These are phyloP conservation scores for Ariolimax columbianus DNA, from an alignment of 2,888 invertebrate species.

Conservation along the genomic window DNA sequence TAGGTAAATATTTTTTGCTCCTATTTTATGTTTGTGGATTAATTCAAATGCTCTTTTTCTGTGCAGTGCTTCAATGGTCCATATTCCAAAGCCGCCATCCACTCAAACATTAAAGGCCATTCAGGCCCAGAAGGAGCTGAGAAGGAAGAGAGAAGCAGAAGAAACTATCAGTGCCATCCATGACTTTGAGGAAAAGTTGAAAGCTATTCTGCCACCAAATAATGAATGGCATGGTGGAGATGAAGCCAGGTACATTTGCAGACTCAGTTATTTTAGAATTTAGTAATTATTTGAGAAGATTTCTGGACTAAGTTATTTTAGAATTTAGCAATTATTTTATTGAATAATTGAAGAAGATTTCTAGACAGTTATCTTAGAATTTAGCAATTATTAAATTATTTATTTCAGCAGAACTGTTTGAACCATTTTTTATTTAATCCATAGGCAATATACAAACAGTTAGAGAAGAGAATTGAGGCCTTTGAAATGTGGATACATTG, in stretches of 20 bases:
- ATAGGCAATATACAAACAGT: no score
- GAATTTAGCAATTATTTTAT: no score
- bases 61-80: conserved; percentile 76
- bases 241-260: not conserved
- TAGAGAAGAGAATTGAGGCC: no score
- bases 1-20: not conserved
- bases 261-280: not conserved
- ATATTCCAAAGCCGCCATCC: conserved; percentile 77
- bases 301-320: no score
- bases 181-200: conserved; percentile 76
- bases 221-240: conserved; percentile 41
- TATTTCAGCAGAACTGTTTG: no score
- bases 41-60: conserved; percentile 28
- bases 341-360: no score
- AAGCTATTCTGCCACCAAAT: conserved; percentile 71
- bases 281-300: no score
- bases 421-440: no score
- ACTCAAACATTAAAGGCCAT: conserved; percentile 72
- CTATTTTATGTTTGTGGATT: not conserved
- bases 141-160: conserved; percentile 67
- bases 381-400: no score
- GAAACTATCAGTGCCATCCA: conserved; percentile 71
- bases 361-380: no score
- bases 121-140: conserved; percentile 61
- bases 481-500: no score